Evolutionary conservation across 2,113 vertebrate genomes (phyloP).

Genomic region (Dissostichus mawsoni): DNA sequence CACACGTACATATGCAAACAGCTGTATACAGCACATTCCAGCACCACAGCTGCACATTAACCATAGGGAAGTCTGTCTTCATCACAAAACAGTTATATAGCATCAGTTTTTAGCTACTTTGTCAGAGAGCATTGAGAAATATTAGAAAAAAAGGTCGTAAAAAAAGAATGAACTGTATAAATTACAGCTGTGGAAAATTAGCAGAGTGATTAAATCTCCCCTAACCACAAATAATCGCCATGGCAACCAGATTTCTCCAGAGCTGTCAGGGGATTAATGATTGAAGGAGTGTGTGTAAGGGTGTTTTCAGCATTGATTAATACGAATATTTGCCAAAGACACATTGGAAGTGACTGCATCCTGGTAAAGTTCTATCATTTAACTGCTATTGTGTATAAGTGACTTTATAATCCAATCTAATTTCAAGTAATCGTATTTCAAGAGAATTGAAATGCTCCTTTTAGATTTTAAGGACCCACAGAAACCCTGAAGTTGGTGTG

Average conservation of each 20-base stretch:
- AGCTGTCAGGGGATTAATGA: background rate
- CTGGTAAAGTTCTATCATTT: no score
- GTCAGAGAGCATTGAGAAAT: background rate
- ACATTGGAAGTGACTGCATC: no score
- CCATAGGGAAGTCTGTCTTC: background rate
- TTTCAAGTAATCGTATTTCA: no score
- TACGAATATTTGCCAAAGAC: no score
- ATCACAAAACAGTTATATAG: background rate
- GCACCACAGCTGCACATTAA: conserved; percentile 30
- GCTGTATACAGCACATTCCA: background rate
- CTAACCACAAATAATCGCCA: conserved; percentile 14
- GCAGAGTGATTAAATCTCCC: background rate
- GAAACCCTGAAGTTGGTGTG: no score
- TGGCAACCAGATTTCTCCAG: conserved; percentile 19
- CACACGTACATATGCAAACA: conserved; percentile 5
- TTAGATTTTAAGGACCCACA: no score
- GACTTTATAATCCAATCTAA: no score
- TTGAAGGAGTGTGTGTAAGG: background rate
- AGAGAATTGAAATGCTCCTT: no score
- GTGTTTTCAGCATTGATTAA: no score
- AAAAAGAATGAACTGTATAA: background rate
- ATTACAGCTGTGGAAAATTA: conserved; percentile 47
- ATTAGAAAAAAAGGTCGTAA: background rate
- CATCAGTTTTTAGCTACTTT: no score
- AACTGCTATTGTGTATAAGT: no score